Evolutionary conservation across 2,113 vertebrate species (phyloP).

Genomic region (Pterocles orientalis): DNA sequence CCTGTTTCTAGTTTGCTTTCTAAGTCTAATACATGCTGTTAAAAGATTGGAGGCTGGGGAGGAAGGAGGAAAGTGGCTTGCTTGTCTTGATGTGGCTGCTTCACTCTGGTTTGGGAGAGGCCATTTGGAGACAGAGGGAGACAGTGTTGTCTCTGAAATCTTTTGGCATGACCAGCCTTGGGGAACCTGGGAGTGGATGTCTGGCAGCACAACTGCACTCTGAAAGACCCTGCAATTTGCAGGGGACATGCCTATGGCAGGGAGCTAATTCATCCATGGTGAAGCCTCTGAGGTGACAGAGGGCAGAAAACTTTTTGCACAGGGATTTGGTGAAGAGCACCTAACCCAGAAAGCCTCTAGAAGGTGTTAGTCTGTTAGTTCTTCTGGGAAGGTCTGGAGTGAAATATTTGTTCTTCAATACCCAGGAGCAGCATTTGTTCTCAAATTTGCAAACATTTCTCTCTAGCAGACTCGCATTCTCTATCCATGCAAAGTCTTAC

Average conservation of each 20-base stretch:
- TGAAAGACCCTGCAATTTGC: not conserved
- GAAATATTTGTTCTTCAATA: not conserved
- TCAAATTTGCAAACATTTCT: not conserved
- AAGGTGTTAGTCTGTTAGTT: not conserved
- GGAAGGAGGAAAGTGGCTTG: not conserved
- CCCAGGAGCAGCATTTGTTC: not conserved
- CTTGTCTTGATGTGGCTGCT: not conserved
- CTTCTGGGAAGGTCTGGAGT: not conserved
- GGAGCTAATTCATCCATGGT: not conserved
- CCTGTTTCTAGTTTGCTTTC: not conserved
- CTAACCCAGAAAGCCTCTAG: not conserved
- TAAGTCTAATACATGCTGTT: not conserved
- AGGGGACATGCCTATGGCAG: not conserved
- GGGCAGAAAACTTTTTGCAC: not conserved
- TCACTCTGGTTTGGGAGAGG: not conserved
- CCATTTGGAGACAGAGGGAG: not conserved
- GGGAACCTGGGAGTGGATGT: not conserved
- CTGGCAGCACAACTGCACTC: not conserved
- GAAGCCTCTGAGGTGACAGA: not conserved
- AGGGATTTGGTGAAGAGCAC: not conserved
- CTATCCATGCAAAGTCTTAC: not conserved
- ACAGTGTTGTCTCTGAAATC: not conserved
- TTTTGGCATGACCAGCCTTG: not conserved
- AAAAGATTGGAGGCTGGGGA: not conserved
- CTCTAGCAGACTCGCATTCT: not conserved